A percentile compares a stretch with the other conserved stretches of the same genome.
Conservation (phyloP, 2,888 invertebrate genomes). For the Unio pictorum region DNA sequence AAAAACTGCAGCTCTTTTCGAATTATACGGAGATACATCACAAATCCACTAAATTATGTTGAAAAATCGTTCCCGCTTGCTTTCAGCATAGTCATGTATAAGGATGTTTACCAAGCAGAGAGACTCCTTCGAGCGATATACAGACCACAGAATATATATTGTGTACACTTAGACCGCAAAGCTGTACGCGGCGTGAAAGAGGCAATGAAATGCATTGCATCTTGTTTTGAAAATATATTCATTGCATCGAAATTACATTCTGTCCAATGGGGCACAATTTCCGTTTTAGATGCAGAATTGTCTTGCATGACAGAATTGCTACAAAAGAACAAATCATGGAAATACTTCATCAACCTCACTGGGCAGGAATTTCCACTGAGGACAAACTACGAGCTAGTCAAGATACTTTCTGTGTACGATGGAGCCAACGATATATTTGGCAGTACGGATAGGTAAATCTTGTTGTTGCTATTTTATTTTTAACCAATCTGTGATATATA, state of each 20-base stretch:
- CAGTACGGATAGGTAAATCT: too few relatives aligned
- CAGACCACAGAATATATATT: conserved; percentile 59
- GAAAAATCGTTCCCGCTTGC: conserved; percentile 52
- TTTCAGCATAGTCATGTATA: conserved; percentile 50
- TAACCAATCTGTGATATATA: too few relatives aligned
- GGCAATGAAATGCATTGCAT: conserved; percentile 28
- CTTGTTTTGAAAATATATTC: conserved; percentile 56
- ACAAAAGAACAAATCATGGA: too few relatives aligned
- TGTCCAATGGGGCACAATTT: too few relatives aligned
- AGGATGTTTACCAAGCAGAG: conserved; percentile 47
- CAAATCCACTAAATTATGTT: too few relatives aligned
- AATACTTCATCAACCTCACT: too few relatives aligned
- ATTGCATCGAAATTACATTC: conserved; percentile 36
- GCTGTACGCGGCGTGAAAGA: conserved; percentile 17
- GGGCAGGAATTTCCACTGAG: conserved; percentile 66
- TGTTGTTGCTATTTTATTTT: too few relatives aligned
- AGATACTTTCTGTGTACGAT: conserved; percentile 53
- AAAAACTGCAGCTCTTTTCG: too few relatives aligned
- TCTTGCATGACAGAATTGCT: too few relatives aligned
- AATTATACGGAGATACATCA: conserved; percentile 29
- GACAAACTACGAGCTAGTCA: conserved; percentile 62
- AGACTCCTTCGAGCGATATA: conserved; percentile 55
- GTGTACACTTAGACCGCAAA: conserved; percentile 58
- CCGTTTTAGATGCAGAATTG: too few relatives aligned
- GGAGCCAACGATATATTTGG: conserved; percentile 57